These are phyloP conservation scores for Tetranychus piercei DNA, from an alignment of 2,888 invertebrate genomes.

Conservation along the genomic window DNA sequence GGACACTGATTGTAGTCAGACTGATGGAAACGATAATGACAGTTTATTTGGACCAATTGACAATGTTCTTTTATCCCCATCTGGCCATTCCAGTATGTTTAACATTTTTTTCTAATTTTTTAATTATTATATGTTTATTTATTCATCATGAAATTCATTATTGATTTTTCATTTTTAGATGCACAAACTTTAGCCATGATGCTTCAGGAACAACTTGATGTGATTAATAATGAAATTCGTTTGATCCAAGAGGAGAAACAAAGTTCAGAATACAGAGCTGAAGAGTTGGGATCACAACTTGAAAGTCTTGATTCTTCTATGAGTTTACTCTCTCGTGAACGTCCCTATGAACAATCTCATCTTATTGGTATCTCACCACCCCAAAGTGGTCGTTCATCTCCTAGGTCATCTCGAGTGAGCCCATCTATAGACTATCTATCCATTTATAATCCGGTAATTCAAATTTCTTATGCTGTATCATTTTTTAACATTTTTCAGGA, in stretches of 20 bases:
- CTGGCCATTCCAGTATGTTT: slow-evolving; percentile 33
- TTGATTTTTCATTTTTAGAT: slow-evolving; percentile 43
- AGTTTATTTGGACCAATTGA: slow-evolving; percentile 59
- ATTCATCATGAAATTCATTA: no score
- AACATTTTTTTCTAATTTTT: neutral
- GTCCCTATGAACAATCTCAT: slow-evolving; percentile 25
- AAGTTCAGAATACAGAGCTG: slow-evolving; percentile 85
- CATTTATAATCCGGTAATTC: slow-evolving; percentile 12
- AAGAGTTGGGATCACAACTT: slow-evolving; percentile 86
- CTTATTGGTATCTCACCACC: slow-evolving; percentile 43
- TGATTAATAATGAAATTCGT: slow-evolving; percentile 94
- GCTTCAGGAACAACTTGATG: slow-evolving; percentile 97
- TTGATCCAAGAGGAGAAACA: slow-evolving; percentile 81
- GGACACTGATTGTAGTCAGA: slow-evolving; percentile 33
- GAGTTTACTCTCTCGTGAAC: slow-evolving; percentile 30
- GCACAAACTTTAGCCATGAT: slow-evolving; percentile 94
- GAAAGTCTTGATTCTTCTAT: slow-evolving; percentile 77
- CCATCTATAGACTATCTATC: slow-evolving; percentile 17
- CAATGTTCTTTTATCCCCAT: slow-evolving; percentile 39
- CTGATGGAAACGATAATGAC: slow-evolving; percentile 58
- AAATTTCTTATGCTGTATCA: neutral
- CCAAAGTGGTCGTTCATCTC: slow-evolving; percentile 71
- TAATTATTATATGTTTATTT: neutral
- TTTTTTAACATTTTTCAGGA: neutral
- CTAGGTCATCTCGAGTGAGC: slow-evolving; percentile 39